phyloP scores from a whole-genome alignment of 2,113 vertebrate genomes.

The Mormyrus lacerda region DNA sequence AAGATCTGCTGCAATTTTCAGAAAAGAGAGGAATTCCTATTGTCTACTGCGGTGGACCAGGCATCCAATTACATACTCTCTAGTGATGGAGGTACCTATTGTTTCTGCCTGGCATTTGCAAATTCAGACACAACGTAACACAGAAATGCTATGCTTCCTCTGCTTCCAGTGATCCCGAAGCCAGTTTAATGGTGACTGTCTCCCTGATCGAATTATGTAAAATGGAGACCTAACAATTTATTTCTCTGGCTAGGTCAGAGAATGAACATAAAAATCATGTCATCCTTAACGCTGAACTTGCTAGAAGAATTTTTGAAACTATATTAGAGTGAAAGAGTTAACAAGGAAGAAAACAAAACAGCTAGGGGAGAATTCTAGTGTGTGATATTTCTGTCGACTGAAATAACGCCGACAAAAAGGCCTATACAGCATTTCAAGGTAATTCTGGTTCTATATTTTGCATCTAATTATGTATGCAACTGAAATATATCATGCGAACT shows the following conservation, averaged over 20 bases:
- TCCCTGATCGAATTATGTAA: not conserved
- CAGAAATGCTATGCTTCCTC: not conserved
- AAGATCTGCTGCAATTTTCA: not conserved
- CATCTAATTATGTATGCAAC: not conserved
- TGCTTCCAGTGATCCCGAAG: not conserved
- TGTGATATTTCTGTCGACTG: not conserved
- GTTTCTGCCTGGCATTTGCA: not conserved
- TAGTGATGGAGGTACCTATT: not conserved
- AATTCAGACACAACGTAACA: not conserved
- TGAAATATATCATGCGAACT: not conserved
- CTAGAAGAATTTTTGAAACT: not conserved
- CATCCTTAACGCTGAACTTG: not conserved
- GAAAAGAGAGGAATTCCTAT: not conserved
- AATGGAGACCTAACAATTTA: not conserved
- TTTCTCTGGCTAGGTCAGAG: not conserved
- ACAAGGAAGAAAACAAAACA: not conserved
- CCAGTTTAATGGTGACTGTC: not conserved
- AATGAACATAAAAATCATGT: not conserved
- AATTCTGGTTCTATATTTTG: not conserved
- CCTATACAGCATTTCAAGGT: not conserved
- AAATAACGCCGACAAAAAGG: not conserved
- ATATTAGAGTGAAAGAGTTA: not conserved
- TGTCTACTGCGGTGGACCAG: not conserved
- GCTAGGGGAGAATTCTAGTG: not conserved
- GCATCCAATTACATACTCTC: not conserved